Base-by-base conservation (phyloP, 2,113 vertebrate genomes). In the Polypterus bichir region DNA sequence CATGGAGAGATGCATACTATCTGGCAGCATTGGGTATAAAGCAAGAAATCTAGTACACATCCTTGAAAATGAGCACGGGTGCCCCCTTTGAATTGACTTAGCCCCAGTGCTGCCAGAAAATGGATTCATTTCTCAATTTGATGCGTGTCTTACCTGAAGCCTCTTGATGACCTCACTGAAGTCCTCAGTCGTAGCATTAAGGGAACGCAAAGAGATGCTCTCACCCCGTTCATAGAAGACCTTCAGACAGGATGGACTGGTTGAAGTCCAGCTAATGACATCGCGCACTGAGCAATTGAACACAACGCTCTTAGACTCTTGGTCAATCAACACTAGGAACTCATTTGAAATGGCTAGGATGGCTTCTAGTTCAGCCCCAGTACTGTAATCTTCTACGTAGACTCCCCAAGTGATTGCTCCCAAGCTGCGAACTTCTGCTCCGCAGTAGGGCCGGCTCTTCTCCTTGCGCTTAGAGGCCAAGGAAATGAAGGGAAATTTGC, bases 201-300 rank as follows among this genome's bases (percentile, higher is more conserved):
- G 89, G 75, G 90, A 93, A 74, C 93, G 89, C 76, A 97, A 82
- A 0, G 91, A 93, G 53, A 97, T 78, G 58, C 92, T 92, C 73
- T 97, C 94, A 4, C 94, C 94, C 0, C 92, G 86, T 75, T 97
- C 93, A 9, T 97, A 97, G 84, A 90, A 97, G 77, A 97, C 78
- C 82, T 94, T 96, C 77, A 97, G 82, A 66, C 88, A 90, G 68
- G 83, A 85, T 27, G 93, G 92, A 0, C 86, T 89, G 56, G 93
- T 92, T 1, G 76, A 77, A 3, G 93, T 96, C 94, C 94, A 97
- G 4, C 94, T 93, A 62, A 97, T 95, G 60, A 97, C 88, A 62
- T 97, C 94, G 27, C 91, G 86, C 59, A 92, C 93, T 72, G 92
- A 92, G 59, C 92, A 96, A 66, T 96, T 96, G 72, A 97, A 97